Conservation (phyloP, 2,888 invertebrate species). For the Alentia gelatinosa region DNA sequence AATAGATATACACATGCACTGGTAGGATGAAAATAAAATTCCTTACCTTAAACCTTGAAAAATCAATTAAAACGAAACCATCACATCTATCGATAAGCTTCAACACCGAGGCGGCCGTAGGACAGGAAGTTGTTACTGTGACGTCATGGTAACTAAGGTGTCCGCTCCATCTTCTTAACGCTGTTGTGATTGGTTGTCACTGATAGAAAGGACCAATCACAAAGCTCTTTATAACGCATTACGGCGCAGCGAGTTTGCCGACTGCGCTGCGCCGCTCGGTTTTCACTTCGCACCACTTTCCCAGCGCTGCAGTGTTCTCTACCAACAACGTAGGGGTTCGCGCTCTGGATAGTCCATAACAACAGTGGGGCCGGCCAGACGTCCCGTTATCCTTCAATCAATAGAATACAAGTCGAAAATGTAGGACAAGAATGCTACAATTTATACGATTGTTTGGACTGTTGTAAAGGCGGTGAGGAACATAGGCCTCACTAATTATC, state of each 20-base stretch:
- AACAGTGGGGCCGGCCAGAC: neutral
- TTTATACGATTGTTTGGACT: neutral
- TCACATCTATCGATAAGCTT: neutral
- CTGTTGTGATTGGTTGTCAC: constrained; percentile 59
- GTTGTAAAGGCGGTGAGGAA: neutral
- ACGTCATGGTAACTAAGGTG: constrained; percentile 71
- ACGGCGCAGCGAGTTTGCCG: neutral
- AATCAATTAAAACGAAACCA: neutral
- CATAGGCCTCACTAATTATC: neutral
- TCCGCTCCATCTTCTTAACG: neutral
- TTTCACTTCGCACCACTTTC: no score
- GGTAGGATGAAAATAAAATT: no score
- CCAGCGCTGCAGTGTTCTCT: constrained; percentile 33
- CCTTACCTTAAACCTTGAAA: neutral
- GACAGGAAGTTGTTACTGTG: constrained; percentile 69
- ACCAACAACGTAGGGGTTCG: constrained; percentile 24
- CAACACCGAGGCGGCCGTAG: neutral
- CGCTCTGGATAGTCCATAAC: constrained; percentile 34
- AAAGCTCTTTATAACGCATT: neutral
- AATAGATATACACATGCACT: no score
- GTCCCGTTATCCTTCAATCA: neutral
- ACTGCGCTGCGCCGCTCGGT: no score
- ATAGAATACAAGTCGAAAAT: neutral
- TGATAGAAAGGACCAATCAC: constrained; percentile 64
- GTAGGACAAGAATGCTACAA: neutral